Evolutionary conservation across 2,797 vertebrate genomes (phyloP).

Genomic region (Phylloscopus collybita): DNA sequence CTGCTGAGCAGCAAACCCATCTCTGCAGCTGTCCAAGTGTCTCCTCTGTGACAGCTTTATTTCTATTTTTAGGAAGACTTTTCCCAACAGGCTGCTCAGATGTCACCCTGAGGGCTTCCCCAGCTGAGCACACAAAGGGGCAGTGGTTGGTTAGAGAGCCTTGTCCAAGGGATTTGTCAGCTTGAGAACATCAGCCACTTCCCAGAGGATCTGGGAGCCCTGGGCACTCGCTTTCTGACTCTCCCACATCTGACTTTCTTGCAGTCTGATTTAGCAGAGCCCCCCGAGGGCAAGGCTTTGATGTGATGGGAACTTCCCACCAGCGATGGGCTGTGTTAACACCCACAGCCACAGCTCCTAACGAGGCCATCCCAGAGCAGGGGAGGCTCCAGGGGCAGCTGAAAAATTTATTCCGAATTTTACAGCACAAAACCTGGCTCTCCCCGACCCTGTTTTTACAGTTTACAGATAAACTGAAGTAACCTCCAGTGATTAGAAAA

Average conservation of each 20-base stretch:
- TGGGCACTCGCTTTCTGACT: not conserved
- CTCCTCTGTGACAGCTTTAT: not conserved
- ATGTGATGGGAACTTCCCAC: not conserved
- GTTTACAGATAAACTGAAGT: not conserved
- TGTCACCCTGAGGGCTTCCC: not conserved
- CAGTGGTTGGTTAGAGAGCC: no score
- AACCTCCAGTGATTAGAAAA: not conserved
- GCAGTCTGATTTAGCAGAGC: not conserved
- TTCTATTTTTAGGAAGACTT: slow-evolving; percentile 2
- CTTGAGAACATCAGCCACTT: not conserved
- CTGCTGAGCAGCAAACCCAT: not conserved
- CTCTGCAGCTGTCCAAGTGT: not conserved
- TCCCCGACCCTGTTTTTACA: not conserved
- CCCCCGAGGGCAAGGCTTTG: not conserved
- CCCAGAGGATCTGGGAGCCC: not conserved
- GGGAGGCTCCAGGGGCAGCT: not conserved
- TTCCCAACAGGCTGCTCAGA: not conserved
- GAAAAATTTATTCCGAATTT: not conserved
- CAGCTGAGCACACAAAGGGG: not conserved
- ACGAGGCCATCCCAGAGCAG: not conserved
- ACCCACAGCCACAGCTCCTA: not conserved
- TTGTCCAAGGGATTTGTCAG: not conserved
- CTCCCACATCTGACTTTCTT: not conserved
- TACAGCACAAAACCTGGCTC: not conserved
- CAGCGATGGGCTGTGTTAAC: not conserved